Base-by-base conservation (phyloP, 2,113 vertebrate genomes). In the Synchiropus splendidus region DNA sequence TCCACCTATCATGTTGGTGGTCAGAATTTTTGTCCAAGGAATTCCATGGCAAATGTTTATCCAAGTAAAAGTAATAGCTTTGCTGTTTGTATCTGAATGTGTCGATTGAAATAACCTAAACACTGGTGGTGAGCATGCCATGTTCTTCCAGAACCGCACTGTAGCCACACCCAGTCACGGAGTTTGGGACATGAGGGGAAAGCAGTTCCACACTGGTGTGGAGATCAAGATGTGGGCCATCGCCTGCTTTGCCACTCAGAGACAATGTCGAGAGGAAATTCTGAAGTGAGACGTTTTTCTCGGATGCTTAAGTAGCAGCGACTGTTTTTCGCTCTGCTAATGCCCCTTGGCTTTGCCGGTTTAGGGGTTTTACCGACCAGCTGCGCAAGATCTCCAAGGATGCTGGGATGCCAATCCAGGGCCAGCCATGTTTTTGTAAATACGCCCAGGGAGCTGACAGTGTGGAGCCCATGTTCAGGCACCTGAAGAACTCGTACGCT, bases 221-320 rank as follows among this genome's bases (percentile, higher is more conserved):
- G 95, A 99, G 83, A 98, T 99, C 69, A 98, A 97, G 83, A 97
- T 99, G 93, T 99, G 95, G 95, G 93, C 95, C 37, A 97, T 99
- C 31, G 95, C 95, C 56, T 99, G 95, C 70, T 99, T 99, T 55
- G 95, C 95, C 65, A 96, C 94, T 4, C 95, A 99, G 86, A 89
- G 94, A 46, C 95, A 99, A 51, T 99, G 95, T 81, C 86, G 94
- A 56, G 95, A 99, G 86, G 95, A 98, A 83, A 96, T 99, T 74
- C 47, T 99, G 12, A 99, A 99, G 95, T 99, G 88, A 85, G 92
- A 57, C 32, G 9, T 37, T 37, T 41, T 35, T 1, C 36, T 15
- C 1, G 17, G 18, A 5, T 32, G 6, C 1, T 15, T 16, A 10
- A n/a, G n/a, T 12, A 13, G 8, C 12, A 36, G n/a, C 35, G 12